Conservation (phyloP, 2,888 invertebrate species). For the Macrophya alboannulata region DNA sequence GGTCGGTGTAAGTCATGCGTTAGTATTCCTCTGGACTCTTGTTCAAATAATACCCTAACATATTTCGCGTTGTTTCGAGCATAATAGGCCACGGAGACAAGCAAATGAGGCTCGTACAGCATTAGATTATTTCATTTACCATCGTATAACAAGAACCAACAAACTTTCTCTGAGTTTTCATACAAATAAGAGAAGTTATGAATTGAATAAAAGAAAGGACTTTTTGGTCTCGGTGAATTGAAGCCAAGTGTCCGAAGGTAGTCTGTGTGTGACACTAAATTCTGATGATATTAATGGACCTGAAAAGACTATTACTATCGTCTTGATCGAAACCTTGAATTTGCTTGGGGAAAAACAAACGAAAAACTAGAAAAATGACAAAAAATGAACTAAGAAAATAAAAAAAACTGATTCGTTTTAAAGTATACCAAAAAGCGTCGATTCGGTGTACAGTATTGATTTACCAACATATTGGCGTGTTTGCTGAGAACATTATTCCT, state of each 20-base stretch:
- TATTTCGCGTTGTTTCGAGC: conserved; percentile 1
- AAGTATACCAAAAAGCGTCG: conserved; percentile 7
- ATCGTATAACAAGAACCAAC: conserved; percentile 23
- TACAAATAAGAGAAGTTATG: conserved; percentile 23
- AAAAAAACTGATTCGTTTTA: background rate
- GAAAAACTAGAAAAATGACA: background rate
- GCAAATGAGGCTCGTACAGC: background rate
- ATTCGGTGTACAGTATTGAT: conserved; percentile 14
- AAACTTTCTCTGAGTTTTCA: conserved; percentile 37
- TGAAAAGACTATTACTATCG: background rate
- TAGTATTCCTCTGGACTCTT: background rate
- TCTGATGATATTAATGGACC: background rate
- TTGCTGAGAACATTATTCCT: conserved; percentile 3
- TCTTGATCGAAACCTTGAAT: background rate
- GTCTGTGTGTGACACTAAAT: conserved; percentile 38
- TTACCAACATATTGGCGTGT: conserved; percentile 36
- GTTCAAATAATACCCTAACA: conserved; percentile 30
- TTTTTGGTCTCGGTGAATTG: conserved; percentile 17
- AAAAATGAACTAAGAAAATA: background rate
- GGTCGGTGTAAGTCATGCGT: background rate
- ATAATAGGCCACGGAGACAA: conserved; percentile 14
- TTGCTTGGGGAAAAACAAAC: background rate
- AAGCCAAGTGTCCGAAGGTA: conserved; percentile 28
- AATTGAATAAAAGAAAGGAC: conserved; percentile 11
- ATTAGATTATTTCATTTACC: conserved; percentile 21